A percentile compares a stretch with the other conserved stretches of the same genome.
Evolutionary conservation across 2,888 invertebrate species (phyloP).

Genomic region (Brenthis daphne): DNA sequence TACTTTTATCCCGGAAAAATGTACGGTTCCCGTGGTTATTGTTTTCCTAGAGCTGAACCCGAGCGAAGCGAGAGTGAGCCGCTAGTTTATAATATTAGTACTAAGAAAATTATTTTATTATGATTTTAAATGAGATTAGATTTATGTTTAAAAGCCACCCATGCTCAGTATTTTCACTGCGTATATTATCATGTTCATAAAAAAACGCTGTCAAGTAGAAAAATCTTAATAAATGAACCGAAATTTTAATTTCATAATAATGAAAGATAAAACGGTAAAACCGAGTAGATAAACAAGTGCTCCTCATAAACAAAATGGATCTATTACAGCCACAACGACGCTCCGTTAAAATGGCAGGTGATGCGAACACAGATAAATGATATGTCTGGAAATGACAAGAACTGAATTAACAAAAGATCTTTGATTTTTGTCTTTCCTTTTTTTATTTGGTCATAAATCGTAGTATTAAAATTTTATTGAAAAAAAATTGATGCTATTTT

Average conservation of each 20-base stretch:
- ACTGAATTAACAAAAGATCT: conserved; percentile 27
- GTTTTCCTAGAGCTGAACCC: no score
- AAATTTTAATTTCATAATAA: conserved; percentile 15
- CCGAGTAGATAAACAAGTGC: conserved; percentile 7
- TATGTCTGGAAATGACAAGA: conserved; percentile 21
- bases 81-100: no score
- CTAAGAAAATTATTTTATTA: no score
- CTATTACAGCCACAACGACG: conserved; percentile 22
- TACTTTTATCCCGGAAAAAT: no score
- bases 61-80: no score
- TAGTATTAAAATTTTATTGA: not conserved
- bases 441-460: not conserved
- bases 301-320: conserved; percentile 21
- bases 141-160: no score
- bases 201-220: not conserved
- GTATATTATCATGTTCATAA: not conserved
- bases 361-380: conserved; percentile 16
- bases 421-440: not conserved
- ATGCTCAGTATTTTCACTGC: no score
- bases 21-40: no score
- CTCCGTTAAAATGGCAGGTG: conserved; percentile 24
- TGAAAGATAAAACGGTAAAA: conserved; percentile 19
- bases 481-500: no score
- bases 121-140: no score
- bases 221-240: conserved; percentile 9